phyloP scores from a whole-genome alignment of 2,888 invertebrate genomes.

The Drosophila picticornis region DNA sequence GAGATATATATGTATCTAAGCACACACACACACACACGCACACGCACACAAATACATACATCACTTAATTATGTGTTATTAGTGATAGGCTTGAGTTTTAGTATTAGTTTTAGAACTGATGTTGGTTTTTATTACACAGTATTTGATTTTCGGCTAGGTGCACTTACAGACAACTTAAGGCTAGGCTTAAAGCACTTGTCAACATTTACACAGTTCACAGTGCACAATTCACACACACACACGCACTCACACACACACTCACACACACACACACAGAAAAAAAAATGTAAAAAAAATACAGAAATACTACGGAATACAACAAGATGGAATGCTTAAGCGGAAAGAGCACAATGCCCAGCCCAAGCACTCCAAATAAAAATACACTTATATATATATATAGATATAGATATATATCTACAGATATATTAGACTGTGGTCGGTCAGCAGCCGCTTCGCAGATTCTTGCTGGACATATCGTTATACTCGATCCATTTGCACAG shows the following conservation, averaged over 20 bases:
- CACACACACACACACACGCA: conserved; percentile 17
- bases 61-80: conserved; percentile 35
- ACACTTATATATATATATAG: conserved; percentile 7
- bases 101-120: conserved; percentile 11
- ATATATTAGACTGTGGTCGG: conserved; percentile 29
- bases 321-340: conserved; percentile 8
- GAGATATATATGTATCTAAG: conserved; percentile 18
- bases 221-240: conserved; percentile 18
- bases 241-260: not conserved
- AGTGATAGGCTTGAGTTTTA: conserved; percentile 17
- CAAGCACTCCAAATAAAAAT: conserved; percentile 19
- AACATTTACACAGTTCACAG: conserved; percentile 54
- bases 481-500: conserved; percentile 90
- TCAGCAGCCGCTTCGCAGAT: conserved; percentile 86
- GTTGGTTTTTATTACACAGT: conserved; percentile 18
- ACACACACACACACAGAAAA: not conserved
- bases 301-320: not conserved
- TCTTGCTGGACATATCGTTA: conserved; percentile 90
- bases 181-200: conserved; percentile 47
- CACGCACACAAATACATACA: conserved; percentile 1
- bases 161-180: conserved; percentile 55
- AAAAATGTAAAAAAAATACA: not conserved
- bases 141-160: conserved; percentile 34
- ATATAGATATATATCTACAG: conserved; percentile 1
- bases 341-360: conserved; percentile 1